phyloP scores from a whole-genome alignment of 2,113 vertebrate species.

The Labeo rohita region DNA sequence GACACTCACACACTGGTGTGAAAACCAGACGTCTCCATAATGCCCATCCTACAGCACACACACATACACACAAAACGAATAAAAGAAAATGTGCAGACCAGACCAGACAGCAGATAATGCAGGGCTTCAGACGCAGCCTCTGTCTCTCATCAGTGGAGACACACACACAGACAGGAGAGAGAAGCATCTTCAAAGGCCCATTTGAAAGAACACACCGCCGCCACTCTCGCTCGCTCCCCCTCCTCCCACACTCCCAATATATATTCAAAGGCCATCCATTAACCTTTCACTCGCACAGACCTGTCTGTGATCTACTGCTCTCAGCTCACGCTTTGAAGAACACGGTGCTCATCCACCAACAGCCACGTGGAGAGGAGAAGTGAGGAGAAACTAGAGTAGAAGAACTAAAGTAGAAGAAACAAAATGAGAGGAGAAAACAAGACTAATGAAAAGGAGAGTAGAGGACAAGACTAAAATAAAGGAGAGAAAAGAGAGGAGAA shows the following conservation, averaged over 20 bases:
- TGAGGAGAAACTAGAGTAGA: slow-evolving; percentile 44
- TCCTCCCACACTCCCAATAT: slow-evolving; percentile 68
- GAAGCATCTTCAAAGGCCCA: slow-evolving; percentile 74
- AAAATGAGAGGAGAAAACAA: neutral
- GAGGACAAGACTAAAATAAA: too few relatives aligned
- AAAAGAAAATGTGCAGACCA: slow-evolving; percentile 60
- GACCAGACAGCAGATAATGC: slow-evolving; percentile 39
- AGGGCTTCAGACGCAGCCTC: slow-evolving; percentile 30
- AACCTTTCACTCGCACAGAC: slow-evolving; percentile 78
- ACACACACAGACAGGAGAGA: slow-evolving; percentile 39
- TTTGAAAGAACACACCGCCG: slow-evolving; percentile 69
- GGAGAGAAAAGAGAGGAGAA: slow-evolving; percentile 26
- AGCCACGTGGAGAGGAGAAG: slow-evolving; percentile 38
- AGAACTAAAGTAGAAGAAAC: slow-evolving; percentile 37
- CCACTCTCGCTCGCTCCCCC: slow-evolving; percentile 30
- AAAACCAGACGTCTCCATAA: slow-evolving; percentile 21
- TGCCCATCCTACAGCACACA: slow-evolving; percentile 17
- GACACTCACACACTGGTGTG: slow-evolving; percentile 52
- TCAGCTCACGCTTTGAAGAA: slow-evolving; percentile 77
- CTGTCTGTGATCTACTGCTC: slow-evolving; percentile 77
- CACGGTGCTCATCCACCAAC: slow-evolving; percentile 54
- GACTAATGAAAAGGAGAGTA: neutral
- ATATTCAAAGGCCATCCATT: slow-evolving; percentile 82
- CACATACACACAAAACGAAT: slow-evolving; percentile 53
- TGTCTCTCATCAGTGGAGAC: slow-evolving; percentile 27